phyloP scores from a whole-genome alignment of 1,140 invertebrate genomes.

The Macrostomum lignano region DNA sequence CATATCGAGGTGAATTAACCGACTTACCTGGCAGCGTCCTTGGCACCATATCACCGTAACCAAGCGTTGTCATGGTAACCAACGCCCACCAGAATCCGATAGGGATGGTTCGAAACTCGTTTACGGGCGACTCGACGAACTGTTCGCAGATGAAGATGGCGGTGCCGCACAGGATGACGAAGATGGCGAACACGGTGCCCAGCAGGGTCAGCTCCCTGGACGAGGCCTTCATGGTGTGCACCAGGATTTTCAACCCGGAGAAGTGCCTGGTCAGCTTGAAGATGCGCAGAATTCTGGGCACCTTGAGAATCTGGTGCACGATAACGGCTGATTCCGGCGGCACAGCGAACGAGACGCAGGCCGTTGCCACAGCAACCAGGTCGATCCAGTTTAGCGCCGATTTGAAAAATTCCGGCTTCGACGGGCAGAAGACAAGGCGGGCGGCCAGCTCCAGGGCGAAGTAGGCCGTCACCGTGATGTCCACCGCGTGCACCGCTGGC shows the following conservation, averaged over 20 bases:
- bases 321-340: slow-evolving; percentile 1
- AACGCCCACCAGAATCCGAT: slow-evolving; percentile 9
- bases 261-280: slow-evolving; percentile 9
- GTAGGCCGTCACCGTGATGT: slow-evolving; percentile 28
- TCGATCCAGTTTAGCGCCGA: slow-evolving; percentile 98
- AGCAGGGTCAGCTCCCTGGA: slow-evolving; percentile 87
- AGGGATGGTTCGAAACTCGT: slow-evolving; percentile 8
- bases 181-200: slow-evolving; percentile 60
- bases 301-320: slow-evolving; percentile 6
- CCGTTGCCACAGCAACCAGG: slow-evolving; percentile 84
- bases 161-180: slow-evolving; percentile 9
- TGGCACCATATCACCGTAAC: slow-evolving; percentile 53
- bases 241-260: slow-evolving; percentile 8
- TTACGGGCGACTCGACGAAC: slow-evolving; percentile 6
- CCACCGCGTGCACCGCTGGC: too few species aligned
- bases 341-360: slow-evolving; percentile 93
- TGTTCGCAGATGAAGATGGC: slow-evolving; percentile 8
- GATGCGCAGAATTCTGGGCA: slow-evolving; percentile 8
- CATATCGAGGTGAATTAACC: too few species aligned
- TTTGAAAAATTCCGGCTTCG: slow-evolving; percentile 24
- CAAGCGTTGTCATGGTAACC: slow-evolving; percentile 26
- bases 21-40: slow-evolving; percentile 8
- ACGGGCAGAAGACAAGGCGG: slow-evolving; percentile 17
- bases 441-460: slow-evolving; percentile 19
- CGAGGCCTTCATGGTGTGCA: slow-evolving; percentile 65